A percentile compares a stretch with the other conserved stretches of the same genome.
Conservation (phyloP, 2,797 vertebrate genomes). For the Falco biarmicus region DNA sequence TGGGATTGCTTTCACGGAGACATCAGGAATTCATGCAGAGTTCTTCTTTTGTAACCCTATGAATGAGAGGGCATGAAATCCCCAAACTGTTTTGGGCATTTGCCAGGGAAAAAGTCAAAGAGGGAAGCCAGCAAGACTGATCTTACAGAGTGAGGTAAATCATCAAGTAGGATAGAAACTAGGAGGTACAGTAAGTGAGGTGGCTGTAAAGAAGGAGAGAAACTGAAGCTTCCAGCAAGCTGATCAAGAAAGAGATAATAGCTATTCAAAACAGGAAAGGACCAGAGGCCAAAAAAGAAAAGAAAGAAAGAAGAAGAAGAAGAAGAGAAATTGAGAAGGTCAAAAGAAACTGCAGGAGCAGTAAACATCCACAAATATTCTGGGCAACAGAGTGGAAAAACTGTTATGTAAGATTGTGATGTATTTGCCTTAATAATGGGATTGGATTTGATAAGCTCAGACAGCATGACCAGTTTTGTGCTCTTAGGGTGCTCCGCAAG, state of each 20-base stretch:
- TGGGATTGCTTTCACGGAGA: neutral
- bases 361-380: neutral
- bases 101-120: neutral
- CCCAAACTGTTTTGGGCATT: neutral
- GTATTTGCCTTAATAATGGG: constrained; percentile 1
- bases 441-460: constrained; percentile 12
- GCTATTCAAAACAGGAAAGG: neutral
- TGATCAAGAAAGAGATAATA: neutral
- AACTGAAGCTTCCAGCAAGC: neutral
- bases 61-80: neutral
- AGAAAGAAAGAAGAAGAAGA: neutral
- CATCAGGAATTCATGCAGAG: neutral
- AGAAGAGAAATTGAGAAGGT: neutral
- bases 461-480: neutral
- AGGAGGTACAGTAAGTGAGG: neutral
- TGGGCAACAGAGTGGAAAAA: neutral
- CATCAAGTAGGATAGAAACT: neutral
- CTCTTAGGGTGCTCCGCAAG: neutral
- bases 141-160: neutral
- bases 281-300: neutral
- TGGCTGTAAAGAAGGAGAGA: neutral
- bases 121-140: neutral
- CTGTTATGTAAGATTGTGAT: neutral
- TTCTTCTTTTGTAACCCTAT: neutral
- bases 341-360: neutral